Base-by-base conservation (phyloP, 2,888 invertebrate species). In the Agriopis leucophaearia region DNA sequence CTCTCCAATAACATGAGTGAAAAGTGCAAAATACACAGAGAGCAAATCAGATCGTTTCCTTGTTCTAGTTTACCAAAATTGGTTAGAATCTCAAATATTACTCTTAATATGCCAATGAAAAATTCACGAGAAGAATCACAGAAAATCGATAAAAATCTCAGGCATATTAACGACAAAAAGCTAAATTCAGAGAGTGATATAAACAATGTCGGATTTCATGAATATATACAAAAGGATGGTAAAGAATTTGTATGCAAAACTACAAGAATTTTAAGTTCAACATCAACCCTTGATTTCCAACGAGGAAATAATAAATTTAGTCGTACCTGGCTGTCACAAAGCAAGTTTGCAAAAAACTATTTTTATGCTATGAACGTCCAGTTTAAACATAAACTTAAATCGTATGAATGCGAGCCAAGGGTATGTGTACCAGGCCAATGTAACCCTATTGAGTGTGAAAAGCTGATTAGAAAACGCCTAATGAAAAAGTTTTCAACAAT, bases 331-430 rank as follows among this genome's bases (percentile, higher is more conserved):
- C 13, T 4, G 3, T 13, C 42, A 27, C 12, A 44, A 4, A 18
- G 7, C 18, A 42, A 55, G 4, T 55, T 27, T 5, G 12, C 15
- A 27, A 18, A 55, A n/a, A 55, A 55, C 7, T 27, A 44, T 27
- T 27, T 55, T 27, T 36, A 55, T 27, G 55, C 42, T 9, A 42
- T 55, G 55, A 55, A 55, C 27, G 18, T 55, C 8, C 42, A 55
- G 27, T 27, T 55, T 9, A 42, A 55, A 27, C 13, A 55, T 27
- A 61, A 58, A 13, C 62, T 82, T 54, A 70, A 80, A 57, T 78
- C 78, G 5, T 81, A 83, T 68, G 82, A 83, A 77, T 80, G 83
- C 72, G 80, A 81, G 68, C 82, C 82, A 48, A 78, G 76, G 50
- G 68, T 79, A 36, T 83, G 84, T 62, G 48, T 78, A 38, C 82